Conservation (phyloP, 2,888 invertebrate species). For the Balanococcus diminutus region DNA sequence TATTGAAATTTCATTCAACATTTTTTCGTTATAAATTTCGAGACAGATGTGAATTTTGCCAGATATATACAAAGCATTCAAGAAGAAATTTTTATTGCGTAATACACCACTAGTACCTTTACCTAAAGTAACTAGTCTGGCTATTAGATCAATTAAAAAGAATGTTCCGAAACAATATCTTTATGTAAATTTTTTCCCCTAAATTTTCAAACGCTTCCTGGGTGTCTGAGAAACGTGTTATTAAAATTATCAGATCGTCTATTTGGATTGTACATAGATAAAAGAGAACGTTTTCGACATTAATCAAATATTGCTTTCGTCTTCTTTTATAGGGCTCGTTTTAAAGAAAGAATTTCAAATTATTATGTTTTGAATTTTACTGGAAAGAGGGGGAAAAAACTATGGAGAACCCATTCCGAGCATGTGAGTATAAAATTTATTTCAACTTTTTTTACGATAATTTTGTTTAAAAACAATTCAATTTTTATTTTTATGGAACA, state of each 20-base stretch:
- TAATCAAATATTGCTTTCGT: too few species aligned
- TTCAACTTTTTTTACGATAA: too few species aligned
- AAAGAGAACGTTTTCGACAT: too few species aligned
- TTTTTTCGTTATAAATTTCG: background rate
- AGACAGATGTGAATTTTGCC: background rate
- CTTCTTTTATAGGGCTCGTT: too few species aligned
- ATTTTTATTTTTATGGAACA: too few species aligned
- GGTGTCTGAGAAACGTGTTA: background rate
- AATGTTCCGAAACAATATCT: background rate
- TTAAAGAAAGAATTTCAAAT: too few species aligned
- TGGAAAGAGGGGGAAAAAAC: too few species aligned
- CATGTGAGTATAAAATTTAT: too few species aligned
- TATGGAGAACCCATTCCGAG: too few species aligned
- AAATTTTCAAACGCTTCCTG: background rate
- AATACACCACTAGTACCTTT: background rate
- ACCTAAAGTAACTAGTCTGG: background rate
- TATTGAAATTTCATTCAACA: background rate
- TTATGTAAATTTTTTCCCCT: background rate
- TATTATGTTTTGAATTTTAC: too few species aligned
- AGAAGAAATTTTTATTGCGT: background rate
- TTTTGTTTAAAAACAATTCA: too few species aligned
- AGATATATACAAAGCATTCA: background rate
- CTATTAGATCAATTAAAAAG: background rate
- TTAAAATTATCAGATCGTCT: background rate
- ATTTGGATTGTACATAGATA: too few species aligned